Base-by-base conservation (phyloP, 37 sponge, comb jelly and placozoan species). In the Axinella damicornis region DNA sequence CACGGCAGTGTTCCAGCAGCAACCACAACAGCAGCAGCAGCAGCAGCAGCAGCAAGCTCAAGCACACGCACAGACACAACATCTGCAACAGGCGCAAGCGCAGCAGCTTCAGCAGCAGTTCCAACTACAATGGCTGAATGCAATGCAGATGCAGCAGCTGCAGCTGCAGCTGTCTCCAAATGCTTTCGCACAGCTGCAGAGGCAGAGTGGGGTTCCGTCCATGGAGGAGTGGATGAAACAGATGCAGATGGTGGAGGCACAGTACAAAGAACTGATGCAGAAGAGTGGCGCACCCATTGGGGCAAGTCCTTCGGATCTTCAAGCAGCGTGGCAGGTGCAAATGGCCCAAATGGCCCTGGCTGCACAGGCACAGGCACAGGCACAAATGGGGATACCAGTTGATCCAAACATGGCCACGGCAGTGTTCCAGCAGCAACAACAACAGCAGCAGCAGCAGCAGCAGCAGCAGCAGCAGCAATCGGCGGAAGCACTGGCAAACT, bases 151-250 rank as follows among this genome's bases (percentile, higher is more conserved):
- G 74, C 77, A 4, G 20, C 63, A 64, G 78, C 78, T 62, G 27
- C 63, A 62, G 31, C 78, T 61, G 20, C 79, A 77, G 53, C 86
- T 70, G 35, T 32, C 65, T 74, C 84, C 55, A 5, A 60, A 66
- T 13, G 35, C 75, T 35, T 28, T 65, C 22, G 66, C 84, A 18
- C 63, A 61, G 32, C 21, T 73, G n/a, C 82, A 54, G 57, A 57
- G 59, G 20, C 18, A 37, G 5, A 38, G 20, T 59, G 82, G 72
- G 18, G 20, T 71, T 9, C 71, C n/a, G 24, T 14, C 19, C 5
- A 15, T 62, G 58, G 87, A 86, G 28, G 87, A 86, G 63, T 86
- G 73, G 38, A 40, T 86, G 79, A 78, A 77, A 52, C 83, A 83
- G 21, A 15, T 83, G 40, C 80, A 79, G 41, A 5, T 33, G 35